Evolutionary conservation across 2,888 invertebrate genomes (phyloP), one percentile per base, ranked within the genome.

Genomic region (Tetranychus truncatus): DNA sequence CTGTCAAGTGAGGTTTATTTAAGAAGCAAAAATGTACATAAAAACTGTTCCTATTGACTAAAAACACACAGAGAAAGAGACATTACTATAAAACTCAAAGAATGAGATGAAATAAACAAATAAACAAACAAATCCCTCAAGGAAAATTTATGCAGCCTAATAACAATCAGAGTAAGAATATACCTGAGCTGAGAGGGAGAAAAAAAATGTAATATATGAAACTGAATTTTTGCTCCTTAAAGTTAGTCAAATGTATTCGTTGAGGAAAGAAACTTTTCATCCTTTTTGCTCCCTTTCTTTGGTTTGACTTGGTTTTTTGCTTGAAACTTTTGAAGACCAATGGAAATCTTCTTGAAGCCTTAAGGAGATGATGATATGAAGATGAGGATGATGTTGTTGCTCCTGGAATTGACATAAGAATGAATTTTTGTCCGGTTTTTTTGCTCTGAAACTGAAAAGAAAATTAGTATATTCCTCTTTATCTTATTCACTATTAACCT

Each of bases 71-170:
- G 3, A 34, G 34, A 34, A 4, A 34, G 34, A 34, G 5, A 34
- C 34, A 34, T 34, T 34, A 34, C 34, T 34, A 5, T 4, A 34
- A 34, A 34, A 34, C 34, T 34, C 34, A 34, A 34, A 34, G 34
- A 34, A 9, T 55, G 55, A 55, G 15, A 55, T 55, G 55, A 55
- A 55, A 55, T 55, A 55, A 55, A 55, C 55, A 55, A 55, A 55
- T 55, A 55, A 55, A 55, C 55, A 55, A 55, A 55, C 55, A 55
- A 55, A 55, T 55, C 55, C 55, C 55, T 55, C 55, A 55, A 55
- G 55, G 55, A 55, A 55, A 55, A 55, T 55, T 55, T 55, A 55
- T 55, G 9, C 55, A 15, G 55, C 9, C 9, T 55, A 55, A 55
- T 55, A 55, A 55, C 55, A 55, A 55, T 55, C 9, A 15, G 11